These are phyloP conservation scores for Physocephala rufipes DNA, from an alignment of 2,888 invertebrate species.

Conservation along the genomic window DNA sequence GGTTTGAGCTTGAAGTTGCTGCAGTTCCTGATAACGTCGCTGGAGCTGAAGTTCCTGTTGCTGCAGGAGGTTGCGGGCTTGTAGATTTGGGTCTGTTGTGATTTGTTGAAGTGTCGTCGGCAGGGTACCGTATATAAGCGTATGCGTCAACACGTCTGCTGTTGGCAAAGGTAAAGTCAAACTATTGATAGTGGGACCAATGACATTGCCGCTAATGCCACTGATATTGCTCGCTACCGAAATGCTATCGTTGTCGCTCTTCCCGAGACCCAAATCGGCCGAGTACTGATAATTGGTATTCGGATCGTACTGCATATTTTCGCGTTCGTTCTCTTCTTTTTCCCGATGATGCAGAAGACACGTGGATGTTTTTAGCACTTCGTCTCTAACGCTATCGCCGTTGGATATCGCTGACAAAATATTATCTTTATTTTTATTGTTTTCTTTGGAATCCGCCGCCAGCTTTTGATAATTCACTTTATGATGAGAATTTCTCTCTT, in stretches of 20 bases:
- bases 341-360: slow-evolving; percentile 30
- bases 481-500: slow-evolving; percentile 32
- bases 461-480: slow-evolving; percentile 5
- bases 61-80: slow-evolving; percentile 58
- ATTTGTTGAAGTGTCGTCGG: slow-evolving; percentile 58
- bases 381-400: slow-evolving; percentile 44
- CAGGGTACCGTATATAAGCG: slow-evolving; percentile 62
- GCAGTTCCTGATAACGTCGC: slow-evolving; percentile 63
- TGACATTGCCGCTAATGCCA: slow-evolving; percentile 45
- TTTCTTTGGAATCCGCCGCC: background rate
- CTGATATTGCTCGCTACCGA: slow-evolving; percentile 42
- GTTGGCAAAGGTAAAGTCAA: slow-evolving; percentile 46
- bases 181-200: slow-evolving; percentile 42
- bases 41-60: slow-evolving; percentile 64
- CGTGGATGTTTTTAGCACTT: slow-evolving; percentile 47
- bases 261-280: slow-evolving; percentile 64
- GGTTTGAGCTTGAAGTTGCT: slow-evolving; percentile 62
- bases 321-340: slow-evolving; percentile 34
- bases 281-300: slow-evolving; percentile 65
- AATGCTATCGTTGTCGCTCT: slow-evolving; percentile 55
- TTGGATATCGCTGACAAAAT: slow-evolving; percentile 17
- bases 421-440: slow-evolving; percentile 9
- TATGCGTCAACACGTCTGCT: slow-evolving; percentile 61
- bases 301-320: slow-evolving; percentile 64
- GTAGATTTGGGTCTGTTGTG: slow-evolving; percentile 57